Base-by-base conservation (phyloP, 2,113 vertebrate species). In the Archocentrus centrarchus region DNA sequence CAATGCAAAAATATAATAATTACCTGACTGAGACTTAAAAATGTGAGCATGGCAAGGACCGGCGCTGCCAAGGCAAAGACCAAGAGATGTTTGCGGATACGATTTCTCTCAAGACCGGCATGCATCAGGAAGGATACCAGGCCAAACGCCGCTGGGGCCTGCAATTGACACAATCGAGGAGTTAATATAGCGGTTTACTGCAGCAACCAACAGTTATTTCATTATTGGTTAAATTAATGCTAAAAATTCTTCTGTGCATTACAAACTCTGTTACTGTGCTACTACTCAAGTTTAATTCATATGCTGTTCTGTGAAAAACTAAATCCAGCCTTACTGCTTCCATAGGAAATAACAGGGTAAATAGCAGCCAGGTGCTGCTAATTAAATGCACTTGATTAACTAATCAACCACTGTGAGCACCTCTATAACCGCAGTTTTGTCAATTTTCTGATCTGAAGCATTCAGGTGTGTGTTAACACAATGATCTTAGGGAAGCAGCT, bases 101-200 rank as follows among this genome's bases (percentile, higher is more conserved):
- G 97, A 93, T 99, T 99, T 90, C 98, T 96, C 92, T 99, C 98
- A 3, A 99, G 96, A 44, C 98, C 98, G 2, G 98, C 98, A 0
- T 99, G 98, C 98, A 99, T 99, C 81, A 99, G 96, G 95, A 99
- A 99, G 4, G 98, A 99, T 58, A 99, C 98, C 63, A 99, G 95
- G 62, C 98, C 98, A 83, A 99, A 99, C 1, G 98, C 98, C 77
- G 98, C 98, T 9, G 98, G 98, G 30, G 98, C 98, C 98, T 99
- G 88, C 81, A 30, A 70, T 59, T 3, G 1, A 61, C 18, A 57
- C 2, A 68, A 35, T 11, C 30, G 27, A 1, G 17, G 20, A 0
- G 20, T 18, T 61, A 4, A 87, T 7, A 62, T 6, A 18, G n/a
- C 14, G 11, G 53, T 6, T 24, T 22, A 18, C 55, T 55, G 68